Base-by-base conservation (phyloP, 2,888 invertebrate species). In the Congeria kusceri region DNA sequence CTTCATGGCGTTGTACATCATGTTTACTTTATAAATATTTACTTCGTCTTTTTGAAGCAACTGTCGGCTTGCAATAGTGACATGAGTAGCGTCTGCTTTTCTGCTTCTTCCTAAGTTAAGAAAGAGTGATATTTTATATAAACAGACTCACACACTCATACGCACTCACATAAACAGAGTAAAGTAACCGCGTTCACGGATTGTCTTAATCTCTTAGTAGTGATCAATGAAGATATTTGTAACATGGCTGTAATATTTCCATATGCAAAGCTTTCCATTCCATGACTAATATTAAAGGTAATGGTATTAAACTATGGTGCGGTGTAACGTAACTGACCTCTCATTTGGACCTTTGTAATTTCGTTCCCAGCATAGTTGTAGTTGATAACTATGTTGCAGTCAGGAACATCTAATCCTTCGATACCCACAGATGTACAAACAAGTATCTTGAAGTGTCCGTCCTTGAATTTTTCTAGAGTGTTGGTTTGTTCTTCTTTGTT, bases 371-470 rank as follows among this genome's bases (percentile, higher is more conserved):
- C 56, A 47, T 74, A 82, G 58, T 84, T 82, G 39, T 84, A 84
- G n/a, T 72, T 84, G n/a, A 84, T 49, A 11, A 80, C 79, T 49
- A 80, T 82, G 59, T 84, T 82, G 64, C 82, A 80, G 29, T 84
- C 76, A 13, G 84, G 84, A 1, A 84, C 65, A 62, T 84, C 84
- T n/a, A 84, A 80, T 2, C 84, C 84, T 46, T 84, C 84, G 46
- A 68, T 66, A 3, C 75, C 84, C 15, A 84, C 73, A 49, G 82
- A 80, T 0, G 84, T 84, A 0, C 79, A 69, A 15, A 84, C 84
- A 18, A 84, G 61, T 0, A 84, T 44, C 20, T 84, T 82, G n/a
- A 74, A 64, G 0, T 73, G 58, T 4, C 82, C 82, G 27, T 53
- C 15, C 13, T 68, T 49, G 56, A 80, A 84, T 11, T 73, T 71